These are phyloP conservation scores for Drosophila parabipectinata DNA, from an alignment of 1,140 invertebrate species.

Conservation along the genomic window DNA sequence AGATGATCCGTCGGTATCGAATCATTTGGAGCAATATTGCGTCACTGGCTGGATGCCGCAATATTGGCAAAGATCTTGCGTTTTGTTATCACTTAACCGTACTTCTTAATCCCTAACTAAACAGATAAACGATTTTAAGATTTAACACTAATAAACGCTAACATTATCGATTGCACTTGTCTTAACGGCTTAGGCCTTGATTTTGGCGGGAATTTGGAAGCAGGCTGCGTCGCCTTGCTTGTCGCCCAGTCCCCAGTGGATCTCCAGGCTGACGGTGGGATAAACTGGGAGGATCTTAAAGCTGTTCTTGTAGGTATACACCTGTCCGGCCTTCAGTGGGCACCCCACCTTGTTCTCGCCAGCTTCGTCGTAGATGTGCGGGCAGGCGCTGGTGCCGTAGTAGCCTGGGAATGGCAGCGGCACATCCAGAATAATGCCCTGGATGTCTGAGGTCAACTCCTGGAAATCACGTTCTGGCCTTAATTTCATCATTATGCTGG, in stretches of 20 bases:
- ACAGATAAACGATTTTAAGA: constrained; percentile 44
- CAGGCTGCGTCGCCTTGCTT: constrained; percentile 85
- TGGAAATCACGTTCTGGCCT: constrained; percentile 85
- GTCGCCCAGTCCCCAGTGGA: constrained; percentile 87
- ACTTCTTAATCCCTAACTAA: constrained; percentile 58
- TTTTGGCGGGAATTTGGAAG: constrained; percentile 88
- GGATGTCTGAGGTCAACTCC: constrained; percentile 85
- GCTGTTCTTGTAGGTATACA: constrained; percentile 89
- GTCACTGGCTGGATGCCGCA: constrained; percentile 76
- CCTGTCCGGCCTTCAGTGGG: constrained; percentile 87
- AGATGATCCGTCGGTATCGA: constrained; percentile 7
- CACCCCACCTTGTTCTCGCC: constrained; percentile 86
- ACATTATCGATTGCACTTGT: constrained; percentile 41
- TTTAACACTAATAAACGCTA: constrained; percentile 55
- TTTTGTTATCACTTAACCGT: constrained; percentile 54
- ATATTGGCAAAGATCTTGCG: constrained; percentile 51
- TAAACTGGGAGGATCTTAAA: constrained; percentile 88
- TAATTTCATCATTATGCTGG: constrained; percentile 86
- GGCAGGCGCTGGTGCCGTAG: constrained; percentile 88
- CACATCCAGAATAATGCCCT: constrained; percentile 86
- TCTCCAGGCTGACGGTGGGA: constrained; percentile 87
- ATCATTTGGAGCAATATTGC: constrained; percentile 58
- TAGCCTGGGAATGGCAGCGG: constrained; percentile 90
- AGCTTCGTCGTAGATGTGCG: constrained; percentile 86
- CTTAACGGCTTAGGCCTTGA: constrained; percentile 79